Conservation (phyloP, 2,888 invertebrate species). For the Octonoba sinensis region DNA sequence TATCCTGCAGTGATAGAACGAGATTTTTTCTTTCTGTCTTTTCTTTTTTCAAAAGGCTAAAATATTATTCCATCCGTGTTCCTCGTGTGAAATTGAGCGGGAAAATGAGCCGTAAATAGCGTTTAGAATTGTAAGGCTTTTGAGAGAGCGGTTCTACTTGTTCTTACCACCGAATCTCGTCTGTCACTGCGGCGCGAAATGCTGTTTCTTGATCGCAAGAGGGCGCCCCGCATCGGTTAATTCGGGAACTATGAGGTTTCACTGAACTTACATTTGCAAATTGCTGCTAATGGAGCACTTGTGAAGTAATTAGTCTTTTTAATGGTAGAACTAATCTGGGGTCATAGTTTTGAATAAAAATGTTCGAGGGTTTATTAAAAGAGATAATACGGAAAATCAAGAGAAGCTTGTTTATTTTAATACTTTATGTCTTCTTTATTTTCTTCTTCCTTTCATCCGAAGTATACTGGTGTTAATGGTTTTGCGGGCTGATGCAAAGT, state of each 20-base stretch:
- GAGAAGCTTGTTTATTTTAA: conserved; percentile 1
- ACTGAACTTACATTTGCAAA: conserved; percentile 43
- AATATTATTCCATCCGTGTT: not conserved
- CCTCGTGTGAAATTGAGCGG: too few species aligned
- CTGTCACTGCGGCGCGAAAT: conserved; percentile 12
- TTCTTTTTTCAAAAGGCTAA: not conserved
- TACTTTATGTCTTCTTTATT: too few species aligned
- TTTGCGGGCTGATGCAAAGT: too few species aligned
- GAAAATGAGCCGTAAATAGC: too few species aligned
- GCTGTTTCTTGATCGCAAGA: conserved; percentile 9
- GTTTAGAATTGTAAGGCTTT: too few species aligned
- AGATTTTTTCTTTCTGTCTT: not conserved
- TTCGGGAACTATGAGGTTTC: conserved; percentile 51
- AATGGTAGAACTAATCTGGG: conserved; percentile 38
- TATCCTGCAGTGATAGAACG: too few species aligned
- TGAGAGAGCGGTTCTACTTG: not conserved
- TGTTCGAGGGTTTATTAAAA: conserved; percentile 8
- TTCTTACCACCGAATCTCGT: conserved; percentile 3
- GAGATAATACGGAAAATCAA: conserved; percentile 20
- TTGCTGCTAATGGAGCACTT: conserved; percentile 52
- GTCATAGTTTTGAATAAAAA: not conserved
- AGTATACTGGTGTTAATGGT: too few species aligned
- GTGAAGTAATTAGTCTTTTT: conserved; percentile 52
- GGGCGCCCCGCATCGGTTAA: conserved; percentile 35
- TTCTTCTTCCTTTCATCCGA: too few species aligned